phyloP scores from a whole-genome alignment of 64 coral and sea anemone species.

The Montipora efflorescens region DNA sequence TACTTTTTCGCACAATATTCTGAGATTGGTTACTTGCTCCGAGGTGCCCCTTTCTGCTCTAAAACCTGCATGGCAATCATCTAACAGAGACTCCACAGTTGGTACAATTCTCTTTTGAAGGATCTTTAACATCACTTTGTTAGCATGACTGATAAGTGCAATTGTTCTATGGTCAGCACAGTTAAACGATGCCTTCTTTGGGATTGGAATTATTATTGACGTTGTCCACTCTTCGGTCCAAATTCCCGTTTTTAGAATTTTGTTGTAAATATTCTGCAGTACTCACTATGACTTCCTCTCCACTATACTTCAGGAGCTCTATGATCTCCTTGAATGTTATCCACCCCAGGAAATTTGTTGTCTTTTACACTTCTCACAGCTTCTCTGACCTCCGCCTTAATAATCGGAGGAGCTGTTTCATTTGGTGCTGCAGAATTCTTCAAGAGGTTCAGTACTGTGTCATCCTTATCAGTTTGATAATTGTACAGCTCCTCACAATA shows the following conservation, averaged over 20 bases:
- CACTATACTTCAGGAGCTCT: neutral
- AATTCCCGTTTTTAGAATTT: slow-evolving; percentile 9
- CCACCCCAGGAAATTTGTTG: too few species aligned
- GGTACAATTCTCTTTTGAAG: neutral
- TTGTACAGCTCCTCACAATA: slow-evolving; percentile 31
- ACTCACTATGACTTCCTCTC: too few species aligned
- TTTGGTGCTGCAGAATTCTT: too few species aligned
- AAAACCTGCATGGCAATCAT: slow-evolving; percentile 37
- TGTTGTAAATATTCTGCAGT: neutral
- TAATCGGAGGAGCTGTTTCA: too few species aligned
- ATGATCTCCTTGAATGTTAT: too few species aligned
- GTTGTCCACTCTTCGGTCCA: slow-evolving; percentile 28
- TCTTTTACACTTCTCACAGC: too few species aligned
- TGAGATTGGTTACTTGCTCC: slow-evolving; percentile 6
- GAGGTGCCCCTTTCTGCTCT: slow-evolving; percentile 32
- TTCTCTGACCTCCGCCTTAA: too few species aligned
- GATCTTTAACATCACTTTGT: slow-evolving; percentile 5
- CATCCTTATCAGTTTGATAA: neutral
- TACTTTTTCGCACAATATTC: slow-evolving; percentile 31
- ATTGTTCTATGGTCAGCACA: slow-evolving; percentile 48
- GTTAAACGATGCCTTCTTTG: neutral
- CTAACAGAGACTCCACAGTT: neutral
- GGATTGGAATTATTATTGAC: slow-evolving; percentile 25
- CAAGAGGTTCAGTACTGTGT: neutral
- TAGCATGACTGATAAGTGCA: slow-evolving; percentile 42